A percentile compares a stretch with the other conserved stretches of the same genome.
Conservation (phyloP, 1,140 invertebrate species). For the Idris sp. region DNA sequence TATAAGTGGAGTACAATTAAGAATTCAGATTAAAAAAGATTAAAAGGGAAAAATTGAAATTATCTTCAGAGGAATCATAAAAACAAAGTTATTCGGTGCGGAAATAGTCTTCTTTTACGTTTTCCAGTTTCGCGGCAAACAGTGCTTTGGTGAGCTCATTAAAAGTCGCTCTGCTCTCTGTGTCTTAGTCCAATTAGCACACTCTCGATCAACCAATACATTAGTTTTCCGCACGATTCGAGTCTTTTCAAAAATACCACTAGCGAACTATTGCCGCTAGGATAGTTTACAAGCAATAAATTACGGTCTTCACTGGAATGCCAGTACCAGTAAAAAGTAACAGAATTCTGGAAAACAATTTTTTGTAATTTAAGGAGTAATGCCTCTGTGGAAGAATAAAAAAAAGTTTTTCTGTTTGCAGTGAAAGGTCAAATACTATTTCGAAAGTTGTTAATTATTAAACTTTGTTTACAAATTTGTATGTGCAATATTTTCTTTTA, state of each 20-base stretch:
- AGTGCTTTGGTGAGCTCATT: conserved; percentile 55
- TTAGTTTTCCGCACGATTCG: conserved; percentile 54
- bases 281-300: conserved; percentile 55
- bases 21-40: conserved; percentile 14
- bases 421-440: no score
- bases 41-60: conserved; percentile 15
- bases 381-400: no score
- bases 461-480: no score
- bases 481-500: no score
- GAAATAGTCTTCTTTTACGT: conserved; percentile 48
- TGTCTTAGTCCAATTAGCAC: conserved; percentile 58
- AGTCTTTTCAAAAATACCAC: conserved; percentile 46
- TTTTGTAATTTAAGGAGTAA: no score
- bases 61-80: conserved; percentile 37
- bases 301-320: conserved; percentile 44
- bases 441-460: no score
- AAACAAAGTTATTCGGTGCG: conserved; percentile 41
- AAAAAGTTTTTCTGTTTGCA: no score
- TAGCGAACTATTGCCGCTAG: conserved; percentile 31
- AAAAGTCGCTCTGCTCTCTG: conserved; percentile 40
- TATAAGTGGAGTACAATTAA: background rate
- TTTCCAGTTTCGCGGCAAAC: conserved; percentile 50
- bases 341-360: no score
- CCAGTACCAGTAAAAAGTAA: conserved; percentile 41
- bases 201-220: conserved; percentile 50